Evolutionary conservation across 2,888 invertebrate genomes (phyloP), one percentile per base, ranked within the genome.

Genomic region (Alloscopus bannaensis): DNA sequence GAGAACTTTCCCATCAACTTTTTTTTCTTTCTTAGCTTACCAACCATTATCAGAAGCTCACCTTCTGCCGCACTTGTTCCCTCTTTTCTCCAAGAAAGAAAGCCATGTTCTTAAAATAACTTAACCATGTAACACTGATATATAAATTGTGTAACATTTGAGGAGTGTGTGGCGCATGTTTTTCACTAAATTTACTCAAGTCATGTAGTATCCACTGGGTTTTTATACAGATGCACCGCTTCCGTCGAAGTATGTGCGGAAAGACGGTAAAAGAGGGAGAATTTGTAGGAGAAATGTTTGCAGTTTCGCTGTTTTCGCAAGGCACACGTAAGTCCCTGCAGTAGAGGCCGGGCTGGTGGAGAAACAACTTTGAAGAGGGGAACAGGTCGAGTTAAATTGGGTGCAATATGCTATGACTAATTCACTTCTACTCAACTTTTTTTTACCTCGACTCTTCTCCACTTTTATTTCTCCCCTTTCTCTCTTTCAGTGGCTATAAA

Each of bases 351-450:
- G 40, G 71, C 36, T 50, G 50, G 42, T 36, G 36, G 62, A 16
- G 26, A 24, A 29, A n/a, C n/a, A n/a, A n/a, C n/a, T n/a, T n/a
- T n/a, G 55, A 68, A 13, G 36, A 36, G 62, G 71, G 20, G 71
- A 70, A 47, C 69, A 70, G 70, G 70, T 77, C 64, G 70, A 65
- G 70, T 77, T 77, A 77, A 77, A 77, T 77, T 77, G 64, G 76
- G 62, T 71, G 71, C 68, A 77, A 68, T 71, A 77, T 72, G 70
- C 69, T 69, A 64, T 72, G 80, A 80, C 68, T 73, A 71, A 65
- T 66, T 71, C 71, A 71, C 62, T 71, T 71, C 71, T 66, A 60
- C 28, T 75, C 62, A 69, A 64, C 57, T 50, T n/a, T n/a, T n/a
- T n/a, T n/a, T n/a, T n/a, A n/a, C 50, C 69, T 59, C 68, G 29